Base-by-base conservation (phyloP, 2,888 invertebrate species). In the Norana najaformis region DNA sequence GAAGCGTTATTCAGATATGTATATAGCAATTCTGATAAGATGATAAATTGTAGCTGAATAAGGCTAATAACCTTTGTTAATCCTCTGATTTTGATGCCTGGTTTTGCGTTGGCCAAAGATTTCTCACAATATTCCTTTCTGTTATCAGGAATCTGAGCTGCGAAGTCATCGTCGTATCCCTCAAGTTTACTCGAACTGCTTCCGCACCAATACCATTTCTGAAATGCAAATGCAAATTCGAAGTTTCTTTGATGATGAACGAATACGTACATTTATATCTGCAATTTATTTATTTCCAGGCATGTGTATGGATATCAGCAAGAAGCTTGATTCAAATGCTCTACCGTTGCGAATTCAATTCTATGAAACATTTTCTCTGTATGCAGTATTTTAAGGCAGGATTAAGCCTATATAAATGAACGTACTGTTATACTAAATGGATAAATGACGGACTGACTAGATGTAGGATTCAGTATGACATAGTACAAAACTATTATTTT, bases 131-230 rank as follows among this genome's bases (percentile, higher is more conserved):
- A 37, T 30, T 90, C 88, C 83, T 41, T 34, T 41, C 34, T 89
- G 34, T 83, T n/a, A 1, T 34, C 38, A 16, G 85, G 36, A 85
- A 85, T 37, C 36, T 35, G 83, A 38, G 53, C 0, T 85, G 37
- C 16, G 18, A n/a, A 23, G 36, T 88, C 38, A 37, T 38, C 47
- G 30, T 69, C n/a, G 69, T 20, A 34, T 13, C 2, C 88, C 23
- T 38, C 89, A n/a, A 34, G 18, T 41, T 53, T 37, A 18, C 30
- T 36, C n/a, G 83, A 83, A 18, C 34, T 23, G 69, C 88, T 35
- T 20, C 91, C 91, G 39, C 89, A 90, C 91, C 91, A 91, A 88
- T 91, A 91, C 89, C 89, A 90, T 41, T 89, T 89, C 91, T 91
- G 41, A 39, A 39, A n/a, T n/a, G n/a, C n/a, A 37, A 83, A 90